Evolutionary conservation across 2,797 vertebrate species (phyloP).

Genomic region (Artibeus lituratus): DNA sequence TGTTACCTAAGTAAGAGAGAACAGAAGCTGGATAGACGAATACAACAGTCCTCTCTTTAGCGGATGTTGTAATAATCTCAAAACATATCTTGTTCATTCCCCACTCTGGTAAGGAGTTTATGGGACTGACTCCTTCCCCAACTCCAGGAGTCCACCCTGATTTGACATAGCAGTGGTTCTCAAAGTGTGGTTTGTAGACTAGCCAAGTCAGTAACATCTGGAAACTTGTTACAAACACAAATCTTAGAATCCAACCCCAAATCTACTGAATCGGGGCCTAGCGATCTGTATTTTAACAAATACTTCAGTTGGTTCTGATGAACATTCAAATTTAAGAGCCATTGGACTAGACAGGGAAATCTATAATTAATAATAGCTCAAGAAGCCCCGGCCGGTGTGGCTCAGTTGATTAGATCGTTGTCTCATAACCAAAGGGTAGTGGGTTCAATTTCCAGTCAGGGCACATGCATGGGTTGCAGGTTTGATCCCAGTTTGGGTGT

Average conservation of each 20-base stretch:
- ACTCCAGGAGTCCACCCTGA: background rate
- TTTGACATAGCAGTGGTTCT: background rate
- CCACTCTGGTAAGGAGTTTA: background rate
- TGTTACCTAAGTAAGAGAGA: conserved; percentile 22
- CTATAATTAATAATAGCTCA: background rate
- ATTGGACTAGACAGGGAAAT: conserved; percentile 7
- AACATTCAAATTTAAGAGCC: background rate
- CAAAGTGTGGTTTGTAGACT: background rate
- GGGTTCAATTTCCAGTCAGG: background rate
- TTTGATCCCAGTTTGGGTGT: background rate
- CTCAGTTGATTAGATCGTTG: background rate
- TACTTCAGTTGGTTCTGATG: background rate
- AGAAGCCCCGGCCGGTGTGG: background rate
- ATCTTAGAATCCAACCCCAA: conserved; percentile 33
- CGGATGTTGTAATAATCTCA: background rate
- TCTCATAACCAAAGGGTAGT: background rate
- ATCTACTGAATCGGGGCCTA: background rate
- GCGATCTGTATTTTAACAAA: background rate
- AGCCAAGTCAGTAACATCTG: background rate
- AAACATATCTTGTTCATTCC: background rate
- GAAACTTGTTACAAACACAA: background rate
- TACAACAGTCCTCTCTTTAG: background rate
- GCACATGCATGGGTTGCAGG: background rate
- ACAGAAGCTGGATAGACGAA: background rate
- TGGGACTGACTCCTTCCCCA: background rate